These are phyloP conservation scores for Scotopteryx bipunctaria DNA, from an alignment of 2,888 invertebrate species.

Conservation along the genomic window DNA sequence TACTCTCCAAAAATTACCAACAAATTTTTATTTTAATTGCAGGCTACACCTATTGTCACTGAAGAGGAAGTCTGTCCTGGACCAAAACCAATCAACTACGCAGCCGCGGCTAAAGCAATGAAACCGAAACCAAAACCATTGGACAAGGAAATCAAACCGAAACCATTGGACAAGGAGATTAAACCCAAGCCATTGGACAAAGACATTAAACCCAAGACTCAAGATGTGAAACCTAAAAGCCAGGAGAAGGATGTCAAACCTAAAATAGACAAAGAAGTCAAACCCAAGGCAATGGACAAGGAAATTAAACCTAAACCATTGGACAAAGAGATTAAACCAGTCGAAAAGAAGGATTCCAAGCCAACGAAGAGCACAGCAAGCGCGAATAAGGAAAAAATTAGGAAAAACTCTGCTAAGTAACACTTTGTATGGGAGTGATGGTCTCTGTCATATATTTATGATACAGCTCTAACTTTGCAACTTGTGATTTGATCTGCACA, in stretches of 20 bases:
- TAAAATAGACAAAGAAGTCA: conserved; percentile 40
- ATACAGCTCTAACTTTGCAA: too few relatives aligned
- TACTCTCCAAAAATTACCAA: too few relatives aligned
- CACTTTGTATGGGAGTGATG: not conserved
- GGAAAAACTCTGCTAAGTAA: conserved; percentile 72
- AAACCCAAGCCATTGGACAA: conserved; percentile 22
- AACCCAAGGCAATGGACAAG: conserved; percentile 41
- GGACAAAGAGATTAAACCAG: conserved; percentile 28
- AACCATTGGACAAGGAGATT: conserved; percentile 33
- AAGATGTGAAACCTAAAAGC: too few relatives aligned
- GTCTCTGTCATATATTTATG: too few relatives aligned
- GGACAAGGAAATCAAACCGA: conserved; percentile 33
- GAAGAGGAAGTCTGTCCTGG: conserved; percentile 48
- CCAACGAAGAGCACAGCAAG: conserved; percentile 1
- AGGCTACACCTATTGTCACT: conserved; percentile 30
- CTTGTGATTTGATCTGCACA: too few relatives aligned
- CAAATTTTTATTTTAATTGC: not conserved
- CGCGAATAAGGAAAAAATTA: conserved; percentile 36
- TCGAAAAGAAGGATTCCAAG: conserved; percentile 41
- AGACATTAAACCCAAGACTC: conserved; percentile 35
- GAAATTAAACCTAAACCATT: conserved; percentile 22
- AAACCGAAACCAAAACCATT: conserved; percentile 61
- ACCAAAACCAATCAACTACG: conserved; percentile 75
- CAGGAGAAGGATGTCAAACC: conserved; percentile 63
- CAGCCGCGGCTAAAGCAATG: conserved; percentile 74